Evolutionary conservation across 1,140 invertebrate genomes (phyloP), one percentile per base, ranked within the genome.

Genomic region (Ceratoteleas bidentatus): DNA sequence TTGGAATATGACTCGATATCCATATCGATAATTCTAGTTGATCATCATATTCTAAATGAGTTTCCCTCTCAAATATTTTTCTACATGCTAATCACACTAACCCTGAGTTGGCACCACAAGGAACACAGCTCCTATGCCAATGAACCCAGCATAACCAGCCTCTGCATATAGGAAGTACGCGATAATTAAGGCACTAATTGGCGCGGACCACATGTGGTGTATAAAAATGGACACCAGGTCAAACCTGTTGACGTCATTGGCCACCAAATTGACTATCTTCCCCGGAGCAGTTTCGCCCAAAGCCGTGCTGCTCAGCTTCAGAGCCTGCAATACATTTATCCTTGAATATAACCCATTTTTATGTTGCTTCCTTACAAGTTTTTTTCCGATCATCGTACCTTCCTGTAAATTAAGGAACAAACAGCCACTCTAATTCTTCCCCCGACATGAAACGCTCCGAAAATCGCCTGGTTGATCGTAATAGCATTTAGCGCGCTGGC

Each of bases 201-300:
- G 96, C 0, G 94, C 95, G 0, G 93, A 91, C 94, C 94, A 94
- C 91, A 95, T 92, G 78, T 93, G 91, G 87, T 94, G 93, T 15
- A 94, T 87, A 73, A 94, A 92, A 14, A 94, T 89, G 4, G 92
- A 92, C 6, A 93, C 92, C 9, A 93, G 85, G 88, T 94, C 94
- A 76, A 94, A 94, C 65, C 94, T 90, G 76, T 93, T 94, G 9
- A 94, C 93, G 85, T 97, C 96, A 86, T 96, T 97, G 1, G 96
- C 96, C 49, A 97, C 92, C 3, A 97, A 88, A 91, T 97, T 97
- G 1, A 97, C 95, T 65, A 97, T 94, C 91, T 97, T 96, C 0
- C 96, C 96, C 2, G 95, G 93, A 6, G 96, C 96, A 0, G 96
- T 96, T 77, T 96, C 93, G 0, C 94, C 94, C 16, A 97, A 82